Conservation (phyloP, 1,140 invertebrate species). For the Drosophila nigromelanica region DNA sequence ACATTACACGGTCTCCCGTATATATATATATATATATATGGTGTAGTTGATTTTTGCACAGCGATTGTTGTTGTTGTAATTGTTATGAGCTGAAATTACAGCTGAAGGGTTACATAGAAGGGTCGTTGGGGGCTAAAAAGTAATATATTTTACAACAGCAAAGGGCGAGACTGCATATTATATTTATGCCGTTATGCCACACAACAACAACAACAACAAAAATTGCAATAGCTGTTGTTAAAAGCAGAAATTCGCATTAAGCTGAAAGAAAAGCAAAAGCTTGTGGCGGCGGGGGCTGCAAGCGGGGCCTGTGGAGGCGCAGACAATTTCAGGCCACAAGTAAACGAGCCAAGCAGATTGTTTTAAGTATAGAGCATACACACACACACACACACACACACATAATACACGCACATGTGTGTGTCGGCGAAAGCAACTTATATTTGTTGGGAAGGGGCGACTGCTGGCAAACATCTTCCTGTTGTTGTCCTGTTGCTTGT, state of each 20-base stretch:
- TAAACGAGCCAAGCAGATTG: slow-evolving; percentile 76
- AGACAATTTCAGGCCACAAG: slow-evolving; percentile 72
- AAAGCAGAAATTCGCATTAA: slow-evolving; percentile 79
- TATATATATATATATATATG: slow-evolving; percentile 24
- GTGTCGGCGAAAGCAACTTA: slow-evolving; percentile 29
- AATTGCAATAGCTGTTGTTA: slow-evolving; percentile 74
- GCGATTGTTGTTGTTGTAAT: slow-evolving; percentile 71
- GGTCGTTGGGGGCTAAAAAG: slow-evolving; percentile 52
- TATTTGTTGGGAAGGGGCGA: slow-evolving; percentile 48
- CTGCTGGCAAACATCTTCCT: slow-evolving; percentile 59
- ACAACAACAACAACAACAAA: slow-evolving; percentile 37
- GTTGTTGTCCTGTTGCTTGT: slow-evolving; percentile 51
- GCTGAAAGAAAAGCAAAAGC: slow-evolving; percentile 74
- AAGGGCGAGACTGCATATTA: slow-evolving; percentile 76
- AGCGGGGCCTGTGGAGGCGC: slow-evolving; percentile 17
- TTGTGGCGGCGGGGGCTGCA: slow-evolving; percentile 14
- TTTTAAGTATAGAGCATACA: slow-evolving; percentile 59
- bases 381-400: slow-evolving; percentile 12
- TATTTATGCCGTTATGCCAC: slow-evolving; percentile 69
- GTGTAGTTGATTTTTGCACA: slow-evolving; percentile 66
- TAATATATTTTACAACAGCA: slow-evolving; percentile 75
- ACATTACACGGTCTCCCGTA: slow-evolving; percentile 59
- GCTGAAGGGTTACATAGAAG: not conserved
- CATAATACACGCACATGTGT: slow-evolving; percentile 12
- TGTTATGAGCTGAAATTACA: slow-evolving; percentile 76